A percentile compares a stretch with the other conserved stretches of the same genome.
phyloP scores from a whole-genome alignment of 2,797 vertebrate genomes.

The Sebastolobus alascanus region DNA sequence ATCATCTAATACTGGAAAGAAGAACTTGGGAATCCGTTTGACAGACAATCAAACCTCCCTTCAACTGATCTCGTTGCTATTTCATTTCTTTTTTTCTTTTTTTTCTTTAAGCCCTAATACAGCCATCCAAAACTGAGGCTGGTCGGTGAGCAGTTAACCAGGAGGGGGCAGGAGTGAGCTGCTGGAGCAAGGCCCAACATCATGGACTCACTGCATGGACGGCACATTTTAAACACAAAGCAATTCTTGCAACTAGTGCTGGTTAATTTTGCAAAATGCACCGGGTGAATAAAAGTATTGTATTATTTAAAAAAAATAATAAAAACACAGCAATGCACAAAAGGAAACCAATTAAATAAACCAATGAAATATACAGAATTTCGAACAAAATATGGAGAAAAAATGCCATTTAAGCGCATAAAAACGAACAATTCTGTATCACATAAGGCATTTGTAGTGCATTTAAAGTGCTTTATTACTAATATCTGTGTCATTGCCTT shows the following conservation, averaged over 20 bases:
- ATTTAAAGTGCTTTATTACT: background rate
- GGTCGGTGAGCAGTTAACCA: conserved; percentile 35
- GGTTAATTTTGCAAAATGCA: conserved; percentile 6
- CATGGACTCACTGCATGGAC: conserved; percentile 4
- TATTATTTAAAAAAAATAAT: background rate
- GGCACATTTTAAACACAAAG: conserved; percentile 17
- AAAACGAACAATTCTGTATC: background rate
- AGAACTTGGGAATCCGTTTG: background rate
- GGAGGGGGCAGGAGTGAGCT: conserved; percentile 71
- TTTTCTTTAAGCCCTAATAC: background rate
- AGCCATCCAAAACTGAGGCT: background rate
- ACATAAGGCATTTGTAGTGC: background rate
- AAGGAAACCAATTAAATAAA: background rate
- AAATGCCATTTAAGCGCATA: rapidly evolving
- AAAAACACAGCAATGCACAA: background rate
- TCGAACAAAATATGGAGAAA: background rate
- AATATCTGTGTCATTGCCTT: background rate
- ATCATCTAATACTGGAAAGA: background rate
- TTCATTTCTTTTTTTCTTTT: background rate
- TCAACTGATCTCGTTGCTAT: background rate
- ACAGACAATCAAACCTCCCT: background rate
- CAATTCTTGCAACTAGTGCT: background rate
- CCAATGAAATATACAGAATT: background rate
- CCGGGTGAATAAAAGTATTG: background rate
- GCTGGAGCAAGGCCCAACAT: conserved; percentile 15